Percentiles rank a stretch among this genome's conserved stretches.
Evolutionary conservation across 2,113 vertebrate genomes (phyloP).

Genomic region (Tychaedon coryphoeus): DNA sequence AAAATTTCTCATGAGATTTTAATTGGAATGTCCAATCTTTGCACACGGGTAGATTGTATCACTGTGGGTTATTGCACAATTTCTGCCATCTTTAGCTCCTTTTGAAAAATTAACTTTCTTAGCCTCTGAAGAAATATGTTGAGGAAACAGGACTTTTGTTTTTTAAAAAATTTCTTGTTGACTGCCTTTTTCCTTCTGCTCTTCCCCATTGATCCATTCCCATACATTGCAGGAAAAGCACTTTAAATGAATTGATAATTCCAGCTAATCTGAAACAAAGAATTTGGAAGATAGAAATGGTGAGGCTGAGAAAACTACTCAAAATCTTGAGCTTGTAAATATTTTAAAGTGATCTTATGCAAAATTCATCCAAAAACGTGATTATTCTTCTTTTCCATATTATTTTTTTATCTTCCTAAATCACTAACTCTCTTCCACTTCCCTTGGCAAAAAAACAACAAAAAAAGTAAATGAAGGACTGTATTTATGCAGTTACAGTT

Average conservation of each 20-base stretch:
- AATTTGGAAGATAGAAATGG: background rate
- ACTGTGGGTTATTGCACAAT: background rate
- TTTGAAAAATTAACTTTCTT: background rate
- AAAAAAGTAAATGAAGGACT: background rate
- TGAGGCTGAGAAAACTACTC: background rate
- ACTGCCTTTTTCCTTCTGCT: background rate
- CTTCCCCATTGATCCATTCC: background rate
- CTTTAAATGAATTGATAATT: background rate
- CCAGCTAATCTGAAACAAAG: background rate
- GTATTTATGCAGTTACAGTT: background rate
- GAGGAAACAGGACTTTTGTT: background rate
- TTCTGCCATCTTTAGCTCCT: background rate
- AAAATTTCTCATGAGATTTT: background rate
- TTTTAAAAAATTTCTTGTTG: fast-evolving
- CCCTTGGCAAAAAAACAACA: background rate
- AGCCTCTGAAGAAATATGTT: background rate
- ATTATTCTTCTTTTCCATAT: background rate
- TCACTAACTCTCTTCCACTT: background rate
- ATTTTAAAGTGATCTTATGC: conserved; percentile 4
- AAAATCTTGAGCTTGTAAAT: background rate
- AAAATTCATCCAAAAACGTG: background rate
- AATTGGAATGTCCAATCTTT: background rate
- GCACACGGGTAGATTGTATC: background rate
- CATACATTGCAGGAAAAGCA: background rate
- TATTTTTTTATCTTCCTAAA: background rate